Evolutionary conservation across 2,113 vertebrate species (phyloP).

Genomic region (Setophaga coronata): DNA sequence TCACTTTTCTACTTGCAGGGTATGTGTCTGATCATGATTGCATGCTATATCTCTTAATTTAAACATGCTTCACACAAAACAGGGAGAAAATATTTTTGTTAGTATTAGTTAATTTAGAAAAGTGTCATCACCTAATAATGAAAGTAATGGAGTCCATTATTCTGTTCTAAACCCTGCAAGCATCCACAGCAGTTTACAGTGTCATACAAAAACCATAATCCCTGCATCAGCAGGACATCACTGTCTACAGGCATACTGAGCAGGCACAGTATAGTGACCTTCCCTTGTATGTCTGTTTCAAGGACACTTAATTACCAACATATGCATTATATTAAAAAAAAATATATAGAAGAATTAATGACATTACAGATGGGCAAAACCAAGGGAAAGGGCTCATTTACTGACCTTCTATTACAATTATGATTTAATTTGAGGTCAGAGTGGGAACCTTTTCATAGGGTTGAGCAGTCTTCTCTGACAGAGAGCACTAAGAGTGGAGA

Average conservation of each 20-base stretch:
- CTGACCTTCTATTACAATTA: not conserved
- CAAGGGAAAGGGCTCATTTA: not conserved
- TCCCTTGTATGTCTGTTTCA: not conserved
- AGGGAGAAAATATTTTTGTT: not conserved
- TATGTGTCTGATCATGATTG: not conserved
- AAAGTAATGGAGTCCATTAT: not conserved
- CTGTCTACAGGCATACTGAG: not conserved
- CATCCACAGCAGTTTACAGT: not conserved
- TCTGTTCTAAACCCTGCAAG: not conserved
- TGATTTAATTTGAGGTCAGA: not conserved
- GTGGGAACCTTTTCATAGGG: not conserved
- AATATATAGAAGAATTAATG: not conserved
- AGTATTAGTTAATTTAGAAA: not conserved
- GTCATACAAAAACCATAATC: not conserved
- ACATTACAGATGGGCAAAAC: not conserved
- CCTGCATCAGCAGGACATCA: accelerated
- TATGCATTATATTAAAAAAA: not conserved
- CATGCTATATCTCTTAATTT: not conserved
- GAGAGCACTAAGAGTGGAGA: not conserved
- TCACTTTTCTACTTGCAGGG: not conserved
- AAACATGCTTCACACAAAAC: not conserved
- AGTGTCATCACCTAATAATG: not conserved
- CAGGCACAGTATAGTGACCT: not conserved
- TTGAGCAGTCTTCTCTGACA: not conserved
- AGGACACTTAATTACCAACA: not conserved